These are phyloP conservation scores for Caerostris darwini DNA, from an alignment of 1,140 invertebrate species.

Conservation along the genomic window DNA sequence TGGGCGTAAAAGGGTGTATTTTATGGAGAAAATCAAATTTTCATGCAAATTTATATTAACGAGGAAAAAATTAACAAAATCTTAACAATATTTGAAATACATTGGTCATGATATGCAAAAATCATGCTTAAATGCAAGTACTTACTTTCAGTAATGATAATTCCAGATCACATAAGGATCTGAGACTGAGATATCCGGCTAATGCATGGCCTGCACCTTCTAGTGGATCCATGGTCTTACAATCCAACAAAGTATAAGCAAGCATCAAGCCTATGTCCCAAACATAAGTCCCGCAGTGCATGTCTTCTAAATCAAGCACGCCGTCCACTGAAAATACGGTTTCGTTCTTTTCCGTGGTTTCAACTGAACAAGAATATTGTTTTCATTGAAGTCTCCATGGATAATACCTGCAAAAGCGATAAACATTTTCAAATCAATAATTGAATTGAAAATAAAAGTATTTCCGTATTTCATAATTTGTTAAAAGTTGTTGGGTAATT, in stretches of 20 bases:
- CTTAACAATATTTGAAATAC: too few species aligned
- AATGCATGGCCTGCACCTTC: slow-evolving; percentile 87
- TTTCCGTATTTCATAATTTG: background rate
- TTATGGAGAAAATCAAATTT: too few species aligned
- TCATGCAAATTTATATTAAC: background rate
- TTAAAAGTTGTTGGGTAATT: background rate
- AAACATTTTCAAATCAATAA: background rate
- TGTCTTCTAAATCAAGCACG: slow-evolving; percentile 91
- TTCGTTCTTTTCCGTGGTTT: slow-evolving; percentile 80
- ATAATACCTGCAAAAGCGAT: slow-evolving; percentile 85
- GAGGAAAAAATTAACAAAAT: background rate
- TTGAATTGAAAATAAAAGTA: background rate
- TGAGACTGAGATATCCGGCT: slow-evolving; percentile 87
- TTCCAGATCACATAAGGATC: slow-evolving; percentile 85
- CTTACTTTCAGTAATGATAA: slow-evolving; percentile 86
- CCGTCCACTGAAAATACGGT: slow-evolving; percentile 81
- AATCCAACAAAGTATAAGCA: slow-evolving; percentile 89
- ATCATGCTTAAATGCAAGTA: too few species aligned
- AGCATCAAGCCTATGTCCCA: slow-evolving; percentile 92
- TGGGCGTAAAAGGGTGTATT: too few species aligned
- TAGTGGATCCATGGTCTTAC: slow-evolving; percentile 84
- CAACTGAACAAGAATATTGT: slow-evolving; percentile 88
- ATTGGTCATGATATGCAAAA: too few species aligned
- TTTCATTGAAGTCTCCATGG: slow-evolving; percentile 95
- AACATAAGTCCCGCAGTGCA: slow-evolving; percentile 87